A percentile compares a stretch with the other conserved stretches of the same genome.
Evolutionary conservation across 2,888 invertebrate species (phyloP).

Genomic region (Sclerodermus sp.): DNA sequence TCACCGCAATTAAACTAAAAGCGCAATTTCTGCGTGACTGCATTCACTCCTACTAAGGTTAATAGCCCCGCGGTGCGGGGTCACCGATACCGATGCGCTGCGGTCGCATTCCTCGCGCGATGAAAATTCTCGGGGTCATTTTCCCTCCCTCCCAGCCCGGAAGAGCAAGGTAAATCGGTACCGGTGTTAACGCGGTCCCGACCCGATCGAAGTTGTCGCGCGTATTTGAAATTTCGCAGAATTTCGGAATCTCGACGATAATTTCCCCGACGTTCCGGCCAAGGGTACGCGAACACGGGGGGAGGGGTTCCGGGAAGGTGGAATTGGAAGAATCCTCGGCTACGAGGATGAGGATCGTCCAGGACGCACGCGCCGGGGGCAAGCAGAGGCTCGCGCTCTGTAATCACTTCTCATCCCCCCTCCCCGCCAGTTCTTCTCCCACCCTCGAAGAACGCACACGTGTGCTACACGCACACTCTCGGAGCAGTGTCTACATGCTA

Average conservation of each 20-base stretch:
- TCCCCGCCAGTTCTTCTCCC: constrained; percentile 3
- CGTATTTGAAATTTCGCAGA: constrained; percentile 4
- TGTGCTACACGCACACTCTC: constrained; percentile 28
- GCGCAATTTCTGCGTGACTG: constrained; percentile 35
- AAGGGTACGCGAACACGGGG: constrained; percentile 13
- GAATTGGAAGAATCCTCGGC: constrained; percentile 21
- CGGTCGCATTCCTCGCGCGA: too few species aligned
- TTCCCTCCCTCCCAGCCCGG: too few species aligned
- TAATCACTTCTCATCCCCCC: constrained; percentile 50
- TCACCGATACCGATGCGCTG: constrained; percentile 10
- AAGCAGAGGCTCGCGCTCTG: constrained; percentile 54
- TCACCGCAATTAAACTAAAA: constrained; percentile 45
- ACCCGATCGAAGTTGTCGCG: neutral
- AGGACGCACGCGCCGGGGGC: constrained; percentile 57
- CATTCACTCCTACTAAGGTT: constrained; percentile 32
- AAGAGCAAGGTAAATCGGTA: neutral
- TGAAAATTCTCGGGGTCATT: too few species aligned
- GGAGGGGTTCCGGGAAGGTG: constrained; percentile 14
- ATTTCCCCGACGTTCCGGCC: constrained; percentile 1
- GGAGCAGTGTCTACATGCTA: constrained; percentile 38
- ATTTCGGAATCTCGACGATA: neutral
- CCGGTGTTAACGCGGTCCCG: neutral
- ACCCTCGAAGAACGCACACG: constrained; percentile 20
- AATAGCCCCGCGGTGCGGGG: constrained; percentile 30
- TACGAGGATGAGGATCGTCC: constrained; percentile 17